phyloP scores from a whole-genome alignment of 2,113 vertebrate species.

The Pelecanus crispus region DNA sequence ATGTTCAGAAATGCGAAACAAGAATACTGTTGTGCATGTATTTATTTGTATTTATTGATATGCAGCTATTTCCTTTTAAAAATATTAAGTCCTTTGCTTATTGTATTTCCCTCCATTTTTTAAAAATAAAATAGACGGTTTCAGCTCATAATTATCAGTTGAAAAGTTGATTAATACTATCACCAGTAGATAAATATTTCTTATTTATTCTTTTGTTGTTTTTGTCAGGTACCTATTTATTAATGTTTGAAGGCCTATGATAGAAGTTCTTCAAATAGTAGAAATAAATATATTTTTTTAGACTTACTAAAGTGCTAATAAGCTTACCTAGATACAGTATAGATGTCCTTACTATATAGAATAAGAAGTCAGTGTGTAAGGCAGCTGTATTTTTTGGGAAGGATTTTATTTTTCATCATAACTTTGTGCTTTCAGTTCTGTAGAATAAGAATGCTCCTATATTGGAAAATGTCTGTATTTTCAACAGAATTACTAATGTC shows the following conservation, averaged over 20 bases:
- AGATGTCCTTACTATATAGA: neutral
- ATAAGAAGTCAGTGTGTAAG: neutral
- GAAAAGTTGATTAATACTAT: neutral
- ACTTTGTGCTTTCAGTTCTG: neutral
- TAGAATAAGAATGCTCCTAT: neutral
- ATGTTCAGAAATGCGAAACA: neutral
- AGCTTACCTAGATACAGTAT: neutral
- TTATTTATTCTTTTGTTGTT: neutral
- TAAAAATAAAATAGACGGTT: neutral
- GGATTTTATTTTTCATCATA: neutral
- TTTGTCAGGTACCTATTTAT: neutral
- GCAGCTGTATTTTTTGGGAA: neutral
- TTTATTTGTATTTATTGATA: neutral
- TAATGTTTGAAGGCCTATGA: neutral
- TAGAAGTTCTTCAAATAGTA: neutral
- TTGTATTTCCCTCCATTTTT: neutral
- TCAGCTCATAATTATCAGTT: neutral
- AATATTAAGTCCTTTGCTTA: neutral
- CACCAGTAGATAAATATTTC: neutral
- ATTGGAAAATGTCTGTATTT: neutral
- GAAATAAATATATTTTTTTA: neutral
- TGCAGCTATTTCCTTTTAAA: neutral
- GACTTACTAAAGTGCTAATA: neutral
- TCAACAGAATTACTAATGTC: neutral
- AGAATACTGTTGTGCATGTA: neutral